Base-by-base conservation (phyloP, 2,113 vertebrate species). In the Erpornis zantholeuca region DNA sequence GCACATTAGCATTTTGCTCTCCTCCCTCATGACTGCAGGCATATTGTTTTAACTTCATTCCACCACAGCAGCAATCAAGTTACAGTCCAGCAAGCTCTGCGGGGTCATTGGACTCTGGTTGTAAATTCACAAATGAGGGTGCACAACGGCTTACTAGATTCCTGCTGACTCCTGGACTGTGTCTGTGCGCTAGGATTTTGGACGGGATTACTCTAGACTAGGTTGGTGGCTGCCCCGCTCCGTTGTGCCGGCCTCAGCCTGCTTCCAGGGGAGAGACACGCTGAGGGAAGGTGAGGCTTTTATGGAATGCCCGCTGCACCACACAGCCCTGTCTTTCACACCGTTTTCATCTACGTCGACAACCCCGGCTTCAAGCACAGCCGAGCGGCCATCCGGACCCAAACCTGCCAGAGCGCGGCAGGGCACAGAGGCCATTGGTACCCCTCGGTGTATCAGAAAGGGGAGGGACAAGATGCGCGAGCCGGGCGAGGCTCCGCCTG, bases 361-460 rank as follows among this genome's bases (percentile, higher is more conserved):
- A 17, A 33, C 8, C 29, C 10, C n/a, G 13, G 40, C 15, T 23
- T 3, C 42, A 25, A 82, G 27, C 17, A 12, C 27, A 33, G 25
- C 12, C 16, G 2, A 36, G 29, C 35, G 15, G 33, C 53, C 11
- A 33, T 0, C 33, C 31, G 2, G 20, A 22, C 29, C 38, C 44
- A 18, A 12, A 33, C 15, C 40, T 11, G 27, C 42, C 47, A 2
- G 10, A n/a, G 31, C 38, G 22, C 21, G 7, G 22, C 60, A 56
- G 23, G 27, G 6, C 31, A 2, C 28, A 7, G 24, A 9, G 4
- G 14, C 3, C 25, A 7, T 11, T 0, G 33, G 10, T 2, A 6
- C 17, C 5, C 25, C 23, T 25, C 0, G 10, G 2, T 1, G 15
- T 2, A 31, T 8, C 5, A 3, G 20, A 1, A 6, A 10, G 2